A percentile compares a stretch with the other conserved stretches of the same genome.
phyloP scores from a whole-genome alignment of 2,797 vertebrate genomes.

The Tokudaia tokunoshimensis region DNA sequence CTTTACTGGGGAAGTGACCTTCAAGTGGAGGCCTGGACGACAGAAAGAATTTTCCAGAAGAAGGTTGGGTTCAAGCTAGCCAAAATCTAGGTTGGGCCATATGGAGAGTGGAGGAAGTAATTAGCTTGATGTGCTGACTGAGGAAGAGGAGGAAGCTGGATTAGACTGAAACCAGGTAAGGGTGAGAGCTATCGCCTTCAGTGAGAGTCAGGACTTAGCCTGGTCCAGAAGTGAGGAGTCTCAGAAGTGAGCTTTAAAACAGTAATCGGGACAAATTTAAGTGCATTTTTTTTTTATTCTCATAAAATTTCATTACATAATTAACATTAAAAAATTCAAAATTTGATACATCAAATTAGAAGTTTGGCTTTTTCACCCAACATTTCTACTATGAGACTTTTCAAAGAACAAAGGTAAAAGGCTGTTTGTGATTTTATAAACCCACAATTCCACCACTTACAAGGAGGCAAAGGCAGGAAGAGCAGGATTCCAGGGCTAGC shows the following conservation, averaged over 20 bases:
- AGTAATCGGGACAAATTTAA: background rate
- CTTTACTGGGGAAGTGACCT: slow-evolving; percentile 4
- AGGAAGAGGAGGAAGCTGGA: background rate
- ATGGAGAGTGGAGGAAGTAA: background rate
- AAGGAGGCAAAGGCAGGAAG: background rate
- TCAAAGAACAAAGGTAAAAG: slow-evolving; percentile 22
- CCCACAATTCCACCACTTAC: background rate
- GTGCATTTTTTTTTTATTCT: background rate
- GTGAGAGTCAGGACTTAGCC: background rate
- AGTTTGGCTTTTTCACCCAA: slow-evolving; percentile 15
- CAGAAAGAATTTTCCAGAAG: background rate
- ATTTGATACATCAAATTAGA: slow-evolving; percentile 37
- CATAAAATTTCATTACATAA: slow-evolving; percentile 15
- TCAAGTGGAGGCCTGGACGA: slow-evolving; percentile 10
- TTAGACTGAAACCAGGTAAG: background rate
- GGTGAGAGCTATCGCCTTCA: background rate
- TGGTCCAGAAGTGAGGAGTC: background rate
- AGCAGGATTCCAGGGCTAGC: background rate
- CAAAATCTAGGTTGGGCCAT: background rate
- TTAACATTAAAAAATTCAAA: background rate
- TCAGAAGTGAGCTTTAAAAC: background rate
- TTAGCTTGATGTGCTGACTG: background rate
- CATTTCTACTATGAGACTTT: slow-evolving; percentile 19
- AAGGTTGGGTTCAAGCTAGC: background rate
- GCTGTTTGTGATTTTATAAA: background rate